Base-by-base conservation (phyloP, 2,113 vertebrate species). In the Nipponia nippon region DNA sequence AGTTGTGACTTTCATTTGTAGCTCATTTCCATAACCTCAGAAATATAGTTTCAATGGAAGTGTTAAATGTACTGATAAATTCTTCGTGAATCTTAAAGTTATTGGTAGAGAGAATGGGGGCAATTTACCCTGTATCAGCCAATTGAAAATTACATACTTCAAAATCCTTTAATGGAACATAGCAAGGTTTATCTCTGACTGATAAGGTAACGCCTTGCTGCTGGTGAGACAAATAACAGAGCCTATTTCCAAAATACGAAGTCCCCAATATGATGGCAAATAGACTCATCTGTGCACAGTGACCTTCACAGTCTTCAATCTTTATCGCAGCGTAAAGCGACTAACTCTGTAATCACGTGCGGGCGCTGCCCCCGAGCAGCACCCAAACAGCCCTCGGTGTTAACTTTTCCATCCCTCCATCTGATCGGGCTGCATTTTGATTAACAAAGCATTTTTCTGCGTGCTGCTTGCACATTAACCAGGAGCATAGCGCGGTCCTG, bases 1-100 rank as follows among this genome's bases (percentile, higher is more conserved):
- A 97, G 91, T 95, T 97, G 97, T 97, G 96, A 97, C 96, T 97
- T 96, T 97, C 95, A 96, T 96, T 96, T 91, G 93, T 81, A 89
- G 77, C 88, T 96, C 90, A 93, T 96, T 97, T 97, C 93, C 93
- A 96, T 95, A 92, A 93, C 92, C 92, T 94, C 94, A 34, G 77
- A 95, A 93, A 91, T 70, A 83, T 46, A 85, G 89, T 90, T 96
- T 76, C 95, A 89, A 73, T 95, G 93, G 93, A 95, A 91, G 95
- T 90, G 93, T 96, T 97, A 91, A 97, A 95, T 65, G 81, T 80
- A 83, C 87, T 95, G 96, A 91, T 84, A 95, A 96, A 90, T 84
- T 91, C 85, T 83, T 72, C 32, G 40, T 46, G 49, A 95, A 90
- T 81, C 93, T 90, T 71, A 4, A 91, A 93, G 80, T 72, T 89